Conservation (phyloP, 2,888 invertebrate genomes). For the Microctonus brassicae region DNA sequence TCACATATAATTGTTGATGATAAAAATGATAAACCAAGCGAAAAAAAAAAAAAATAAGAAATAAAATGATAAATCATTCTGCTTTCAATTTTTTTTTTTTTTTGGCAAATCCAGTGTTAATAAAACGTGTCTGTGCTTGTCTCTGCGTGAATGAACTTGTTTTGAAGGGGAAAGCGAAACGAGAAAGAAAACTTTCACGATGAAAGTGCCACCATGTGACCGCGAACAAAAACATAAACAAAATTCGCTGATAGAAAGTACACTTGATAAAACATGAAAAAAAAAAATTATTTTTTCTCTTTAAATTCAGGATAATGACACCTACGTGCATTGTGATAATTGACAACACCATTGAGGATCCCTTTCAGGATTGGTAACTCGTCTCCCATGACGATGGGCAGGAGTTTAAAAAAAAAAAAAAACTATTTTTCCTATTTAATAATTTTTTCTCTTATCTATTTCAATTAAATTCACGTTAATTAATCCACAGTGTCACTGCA, state of each 20-base stretch:
- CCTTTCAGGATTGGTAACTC: conserved; percentile 92
- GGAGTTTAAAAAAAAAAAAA: conserved; percentile 8
- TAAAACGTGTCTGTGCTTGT: neutral
- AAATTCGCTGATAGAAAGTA: conserved; percentile 17
- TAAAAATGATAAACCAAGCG: neutral
- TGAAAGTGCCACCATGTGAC: conserved; percentile 14
- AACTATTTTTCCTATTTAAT: neutral
- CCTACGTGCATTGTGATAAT: conserved; percentile 95
- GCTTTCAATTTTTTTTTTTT: too few relatives aligned
- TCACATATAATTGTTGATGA: neutral
- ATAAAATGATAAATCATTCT: too few relatives aligned
- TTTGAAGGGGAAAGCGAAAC: conserved; percentile 25
- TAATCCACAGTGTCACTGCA: neutral
- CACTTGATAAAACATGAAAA: neutral
- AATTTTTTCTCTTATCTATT: neutral
- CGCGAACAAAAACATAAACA: too few relatives aligned
- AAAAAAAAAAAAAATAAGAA: too few relatives aligned
- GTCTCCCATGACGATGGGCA: conserved; percentile 80
- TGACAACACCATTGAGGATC: conserved; percentile 90
- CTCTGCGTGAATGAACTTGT: neutral
- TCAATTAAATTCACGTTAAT: neutral
- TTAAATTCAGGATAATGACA: conserved; percentile 69
- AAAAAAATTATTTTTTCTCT: too few relatives aligned
- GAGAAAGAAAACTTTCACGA: conserved; percentile 5
- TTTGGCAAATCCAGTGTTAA: too few relatives aligned